Percentiles rank a stretch among this genome's conserved stretches.
phyloP scores from a whole-genome alignment of 2,113 vertebrate species.

The Origma solitaria region DNA sequence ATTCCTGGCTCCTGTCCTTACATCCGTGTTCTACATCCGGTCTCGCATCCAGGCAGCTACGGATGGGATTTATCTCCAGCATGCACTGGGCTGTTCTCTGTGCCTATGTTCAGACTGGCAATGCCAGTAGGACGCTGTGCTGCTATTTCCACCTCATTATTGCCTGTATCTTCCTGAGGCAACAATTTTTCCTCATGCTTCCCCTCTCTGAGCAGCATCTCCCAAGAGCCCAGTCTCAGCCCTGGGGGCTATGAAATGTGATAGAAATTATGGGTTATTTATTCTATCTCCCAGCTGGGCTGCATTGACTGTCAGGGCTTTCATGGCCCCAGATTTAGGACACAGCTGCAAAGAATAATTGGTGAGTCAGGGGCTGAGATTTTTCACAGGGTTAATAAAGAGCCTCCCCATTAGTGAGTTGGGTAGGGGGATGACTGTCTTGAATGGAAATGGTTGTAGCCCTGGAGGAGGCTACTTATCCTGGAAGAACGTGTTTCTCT shows the following conservation, averaged over 20 bases:
- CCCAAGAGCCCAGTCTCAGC: background rate
- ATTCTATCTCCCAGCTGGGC: background rate
- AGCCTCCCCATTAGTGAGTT: background rate
- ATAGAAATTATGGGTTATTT: background rate
- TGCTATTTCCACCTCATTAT: background rate
- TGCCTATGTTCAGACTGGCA: background rate
- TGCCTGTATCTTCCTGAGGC: background rate
- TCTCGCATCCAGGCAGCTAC: background rate
- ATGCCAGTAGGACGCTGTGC: background rate
- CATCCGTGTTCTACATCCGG: background rate
- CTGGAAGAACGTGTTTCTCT: background rate
- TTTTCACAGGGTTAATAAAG: background rate
- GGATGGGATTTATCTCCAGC: background rate
- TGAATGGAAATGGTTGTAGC: background rate
- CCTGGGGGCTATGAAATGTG: background rate
- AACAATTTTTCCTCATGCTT: background rate
- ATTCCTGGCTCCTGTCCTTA: background rate
- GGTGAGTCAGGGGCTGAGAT: background rate
- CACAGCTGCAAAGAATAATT: background rate
- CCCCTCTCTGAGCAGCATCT: background rate
- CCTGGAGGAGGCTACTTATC: background rate
- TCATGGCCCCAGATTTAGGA: background rate
- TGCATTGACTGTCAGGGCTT: background rate
- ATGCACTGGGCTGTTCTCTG: background rate
- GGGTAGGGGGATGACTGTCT: fast-evolving